A percentile compares a stretch with the other conserved stretches of the same genome.
These are phyloP conservation scores for Erebia ligea DNA, from an alignment of 2,888 invertebrate species.

Conservation along the genomic window DNA sequence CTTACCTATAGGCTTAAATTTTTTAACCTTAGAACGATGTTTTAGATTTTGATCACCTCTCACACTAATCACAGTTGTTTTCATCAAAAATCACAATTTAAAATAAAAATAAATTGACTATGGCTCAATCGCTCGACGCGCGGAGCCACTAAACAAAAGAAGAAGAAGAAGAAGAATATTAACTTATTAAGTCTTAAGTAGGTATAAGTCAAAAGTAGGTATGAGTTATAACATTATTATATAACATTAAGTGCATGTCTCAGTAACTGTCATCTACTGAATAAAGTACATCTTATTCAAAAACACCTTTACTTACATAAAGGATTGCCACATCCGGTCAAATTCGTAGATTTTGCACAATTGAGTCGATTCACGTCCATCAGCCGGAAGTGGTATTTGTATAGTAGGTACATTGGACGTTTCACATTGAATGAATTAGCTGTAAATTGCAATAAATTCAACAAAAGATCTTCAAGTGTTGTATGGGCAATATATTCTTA, in stretches of 20 bases:
- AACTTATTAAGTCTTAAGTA: no score
- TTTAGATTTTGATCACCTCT: no score
- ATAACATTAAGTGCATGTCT: neutral
- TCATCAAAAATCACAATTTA: no score
- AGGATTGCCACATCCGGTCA: slow-evolving; percentile 54
- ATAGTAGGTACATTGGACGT: slow-evolving; percentile 52
- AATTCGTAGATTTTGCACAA: slow-evolving; percentile 54
- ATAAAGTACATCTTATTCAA: slow-evolving; percentile 3
- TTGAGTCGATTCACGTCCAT: slow-evolving; percentile 43
- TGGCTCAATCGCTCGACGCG: no score
- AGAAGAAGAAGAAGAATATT: no score
- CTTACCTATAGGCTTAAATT: no score
- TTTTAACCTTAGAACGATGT: no score
- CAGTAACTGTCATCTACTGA: neutral
- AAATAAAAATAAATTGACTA: no score
- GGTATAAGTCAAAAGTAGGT: no score
- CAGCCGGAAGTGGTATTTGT: slow-evolving; percentile 35
- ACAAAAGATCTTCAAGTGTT: slow-evolving; percentile 19
- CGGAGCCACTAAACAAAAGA: no score
- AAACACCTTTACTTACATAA: slow-evolving; percentile 28
- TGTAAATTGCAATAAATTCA: slow-evolving; percentile 33
- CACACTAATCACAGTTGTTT: no score
- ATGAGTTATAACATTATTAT: no score
- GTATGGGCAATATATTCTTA: slow-evolving; percentile 8
- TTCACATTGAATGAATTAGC: slow-evolving; percentile 40